A percentile compares a stretch with the other conserved stretches of the same genome.
These are phyloP conservation scores for Coremacera marginata DNA, from an alignment of 2,888 invertebrate species.

Conservation along the genomic window DNA sequence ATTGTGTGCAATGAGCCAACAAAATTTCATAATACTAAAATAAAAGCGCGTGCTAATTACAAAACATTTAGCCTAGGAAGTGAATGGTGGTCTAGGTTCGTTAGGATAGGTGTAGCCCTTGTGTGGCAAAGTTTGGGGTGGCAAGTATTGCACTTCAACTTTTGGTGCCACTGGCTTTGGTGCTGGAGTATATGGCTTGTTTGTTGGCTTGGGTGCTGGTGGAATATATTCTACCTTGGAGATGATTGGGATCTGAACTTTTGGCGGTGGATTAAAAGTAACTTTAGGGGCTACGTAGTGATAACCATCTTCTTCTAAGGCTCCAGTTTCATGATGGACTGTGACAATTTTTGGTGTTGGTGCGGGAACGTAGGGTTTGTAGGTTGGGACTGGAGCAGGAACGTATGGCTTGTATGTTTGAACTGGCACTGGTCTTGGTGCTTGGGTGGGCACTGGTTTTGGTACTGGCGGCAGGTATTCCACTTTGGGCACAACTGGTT, in stretches of 20 bases:
- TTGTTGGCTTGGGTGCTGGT: constrained; percentile 26
- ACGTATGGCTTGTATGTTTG: background rate
- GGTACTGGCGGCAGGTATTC: constrained; percentile 46
- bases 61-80: constrained; percentile 52
- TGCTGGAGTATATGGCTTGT: constrained; percentile 27
- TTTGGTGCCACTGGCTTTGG: too few species aligned
- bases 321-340: constrained; percentile 48
- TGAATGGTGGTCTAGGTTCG: constrained; percentile 61
- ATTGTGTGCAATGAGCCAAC: background rate
- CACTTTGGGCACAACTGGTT: constrained; percentile 27
- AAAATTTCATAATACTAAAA: constrained; percentile 37
- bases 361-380: background rate
- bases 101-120: constrained; percentile 63
- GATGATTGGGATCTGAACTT: background rate
- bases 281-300: constrained; percentile 43
- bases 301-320: constrained; percentile 55
- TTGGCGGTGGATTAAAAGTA: constrained; percentile 26
- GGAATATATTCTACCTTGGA: background rate
- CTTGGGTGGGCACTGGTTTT: constrained; percentile 39
- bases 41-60: constrained; percentile 5
- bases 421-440: constrained; percentile 38
- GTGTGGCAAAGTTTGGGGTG: constrained; percentile 40
- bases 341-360: too few species aligned
- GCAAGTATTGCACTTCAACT: constrained; percentile 42
- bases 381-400: background rate